Percentiles rank a stretch among this genome's conserved stretches.
Evolutionary conservation across 2,888 invertebrate species (phyloP).

Genomic region (Aphidoletes aphidimyza): DNA sequence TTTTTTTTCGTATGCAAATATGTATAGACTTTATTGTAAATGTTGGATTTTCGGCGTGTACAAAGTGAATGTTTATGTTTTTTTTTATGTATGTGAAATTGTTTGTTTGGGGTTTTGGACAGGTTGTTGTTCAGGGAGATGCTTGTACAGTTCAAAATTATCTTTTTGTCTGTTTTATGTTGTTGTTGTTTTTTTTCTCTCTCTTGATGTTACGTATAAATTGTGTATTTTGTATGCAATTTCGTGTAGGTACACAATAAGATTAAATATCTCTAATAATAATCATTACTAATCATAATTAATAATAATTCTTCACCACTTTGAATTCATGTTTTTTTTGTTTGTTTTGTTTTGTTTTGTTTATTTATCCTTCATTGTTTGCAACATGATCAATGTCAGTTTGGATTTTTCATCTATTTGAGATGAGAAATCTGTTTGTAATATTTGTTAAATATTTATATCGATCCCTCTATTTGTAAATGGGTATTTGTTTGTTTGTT

Average conservation of each 20-base stretch:
- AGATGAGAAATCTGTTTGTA: not conserved
- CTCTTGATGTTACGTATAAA: constrained; percentile 43
- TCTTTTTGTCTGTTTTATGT: constrained; percentile 43
- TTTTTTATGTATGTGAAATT: not conserved
- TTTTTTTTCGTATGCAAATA: constrained; percentile 44
- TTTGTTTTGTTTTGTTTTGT: not conserved
- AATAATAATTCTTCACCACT: not conserved
- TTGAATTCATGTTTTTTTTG: not conserved
- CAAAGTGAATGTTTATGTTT: not conserved
- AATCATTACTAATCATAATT: constrained; percentile 32
- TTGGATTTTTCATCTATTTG: not conserved
- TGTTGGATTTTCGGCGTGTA: not conserved
- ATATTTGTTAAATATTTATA: not conserved
- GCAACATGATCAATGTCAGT: no score
- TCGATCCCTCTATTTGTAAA: not conserved
- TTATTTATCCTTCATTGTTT: not conserved
- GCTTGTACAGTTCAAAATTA: not conserved
- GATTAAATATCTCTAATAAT: constrained; percentile 38
- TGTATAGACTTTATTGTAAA: constrained; percentile 41
- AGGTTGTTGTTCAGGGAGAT: not conserved
- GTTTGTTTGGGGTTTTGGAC: not conserved
- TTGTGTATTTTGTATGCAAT: constrained; percentile 34
- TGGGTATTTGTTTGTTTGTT: not conserved
- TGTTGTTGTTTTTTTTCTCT: no score
- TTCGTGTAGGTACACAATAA: constrained; percentile 32